Percentiles rank a stretch among this genome's conserved stretches.
Evolutionary conservation across 2,113 vertebrate species (phyloP).

Genomic region (Poicephalus meyeri): DNA sequence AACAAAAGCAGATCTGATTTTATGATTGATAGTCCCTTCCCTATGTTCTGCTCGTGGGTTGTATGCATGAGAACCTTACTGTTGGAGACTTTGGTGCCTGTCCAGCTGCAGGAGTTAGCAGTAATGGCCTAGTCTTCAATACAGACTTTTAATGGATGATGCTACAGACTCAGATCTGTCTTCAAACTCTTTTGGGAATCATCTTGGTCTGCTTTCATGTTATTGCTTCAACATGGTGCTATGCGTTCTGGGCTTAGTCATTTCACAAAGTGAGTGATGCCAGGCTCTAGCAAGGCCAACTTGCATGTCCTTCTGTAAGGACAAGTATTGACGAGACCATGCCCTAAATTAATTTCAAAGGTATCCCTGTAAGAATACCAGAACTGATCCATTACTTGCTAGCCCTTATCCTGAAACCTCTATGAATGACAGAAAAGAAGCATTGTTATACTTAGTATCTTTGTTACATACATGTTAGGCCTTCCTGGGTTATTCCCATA

Average conservation of each 20-base stretch:
- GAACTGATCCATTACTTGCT: neutral
- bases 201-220: neutral
- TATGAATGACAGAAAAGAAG: neutral
- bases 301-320: neutral
- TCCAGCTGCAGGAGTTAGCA: neutral
- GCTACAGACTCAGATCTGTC: neutral
- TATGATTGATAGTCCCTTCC: neutral
- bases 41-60: neutral
- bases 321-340: neutral
- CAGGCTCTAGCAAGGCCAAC: neutral
- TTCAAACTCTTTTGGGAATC: neutral
- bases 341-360: neutral
- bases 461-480: neutral
- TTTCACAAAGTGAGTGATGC: neutral
- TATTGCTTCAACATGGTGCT: neutral
- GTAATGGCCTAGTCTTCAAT: neutral
- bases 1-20: neutral
- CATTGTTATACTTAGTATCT: rapidly evolving
- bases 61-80: no score
- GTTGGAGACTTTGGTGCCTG: neutral
- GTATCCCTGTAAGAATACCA: neutral
- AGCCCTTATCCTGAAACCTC: neutral
- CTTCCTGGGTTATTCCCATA: neutral
- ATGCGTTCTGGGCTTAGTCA: neutral
- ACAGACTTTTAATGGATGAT: neutral